These are phyloP conservation scores for Umimayanthus chanpuru DNA, from an alignment of 92 coral and sea anemone genomes.

Conservation along the genomic window DNA sequence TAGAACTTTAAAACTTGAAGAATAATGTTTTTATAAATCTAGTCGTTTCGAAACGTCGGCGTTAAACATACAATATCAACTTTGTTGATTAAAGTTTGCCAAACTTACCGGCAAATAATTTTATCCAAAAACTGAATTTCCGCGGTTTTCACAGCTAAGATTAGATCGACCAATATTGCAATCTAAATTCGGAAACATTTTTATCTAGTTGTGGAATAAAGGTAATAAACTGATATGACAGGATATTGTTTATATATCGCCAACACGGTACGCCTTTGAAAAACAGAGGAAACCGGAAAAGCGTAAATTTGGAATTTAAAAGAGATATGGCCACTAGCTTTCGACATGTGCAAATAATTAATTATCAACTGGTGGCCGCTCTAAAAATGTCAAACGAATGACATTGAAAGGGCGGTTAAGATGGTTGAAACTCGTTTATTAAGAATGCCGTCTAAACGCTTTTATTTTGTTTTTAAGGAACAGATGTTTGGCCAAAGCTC, in stretches of 20 bases:
- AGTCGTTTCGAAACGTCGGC: neutral
- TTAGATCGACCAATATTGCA: neutral
- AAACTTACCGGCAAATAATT: too few species aligned
- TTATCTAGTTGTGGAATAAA: neutral
- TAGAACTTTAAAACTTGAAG: neutral
- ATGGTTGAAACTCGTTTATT: too few species aligned
- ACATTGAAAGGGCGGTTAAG: too few species aligned
- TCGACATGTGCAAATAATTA: neutral
- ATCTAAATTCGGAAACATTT: neutral
- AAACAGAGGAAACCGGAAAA: neutral
- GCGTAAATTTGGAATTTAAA: neutral
- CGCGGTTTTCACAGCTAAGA: neutral
- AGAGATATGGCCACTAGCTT: neutral
- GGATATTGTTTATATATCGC: neutral
- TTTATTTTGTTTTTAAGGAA: too few species aligned
- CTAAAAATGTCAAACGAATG: neutral
- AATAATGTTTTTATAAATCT: too few species aligned
- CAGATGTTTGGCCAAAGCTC: too few species aligned
- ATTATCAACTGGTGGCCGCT: neutral
- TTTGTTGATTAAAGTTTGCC: neutral
- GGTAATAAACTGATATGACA: neutral
- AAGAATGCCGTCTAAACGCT: too few species aligned
- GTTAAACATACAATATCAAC: neutral
- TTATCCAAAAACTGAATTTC: neutral
- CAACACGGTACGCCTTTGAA: neutral